Evolutionary conservation across 2,888 invertebrate species (phyloP), one percentile per base, ranked within the genome.

Genomic region (Pterostichus madidus): DNA sequence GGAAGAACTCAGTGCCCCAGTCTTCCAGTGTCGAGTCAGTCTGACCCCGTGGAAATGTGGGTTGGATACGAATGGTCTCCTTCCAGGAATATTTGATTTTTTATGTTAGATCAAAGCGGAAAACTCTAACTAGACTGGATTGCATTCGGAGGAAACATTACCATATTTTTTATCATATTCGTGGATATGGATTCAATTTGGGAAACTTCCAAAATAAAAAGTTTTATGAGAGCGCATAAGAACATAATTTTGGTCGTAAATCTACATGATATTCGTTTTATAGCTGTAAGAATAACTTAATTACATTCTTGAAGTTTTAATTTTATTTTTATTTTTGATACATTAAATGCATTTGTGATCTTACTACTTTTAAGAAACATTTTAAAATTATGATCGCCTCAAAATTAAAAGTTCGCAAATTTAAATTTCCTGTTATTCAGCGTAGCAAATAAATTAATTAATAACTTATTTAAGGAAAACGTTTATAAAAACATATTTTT

Each of bases 141-240:
- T 64, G 6, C n/a, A n/a, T 64, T 13, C 64, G 32, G 17, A 59
- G n/a, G 64, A 35, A 64, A 35, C 35, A 64, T 64, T 64, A 59
- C 32, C 59, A 59, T 59, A 59, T 35, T 32, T 13, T 35, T 64
- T 32, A 5, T n/a, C 6, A 64, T 49, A 49, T 49, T 49, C n/a
- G 11, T 49, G 49, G 64, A 35, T 32, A 64, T 35, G 64, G 13
- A 64, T 32, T 32, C 64, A 64, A 64, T 64, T 64, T 64, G 64
- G 64, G 5, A 64, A 64, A n/a, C 31, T 64, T 64, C 32, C 64
- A 64, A 31, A 35, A 64, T 39, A 64, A 64, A 24, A n/a, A 64
- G 64, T 35, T 64, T 64, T 64, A 64, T 64, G 39, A 39, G 39
- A 5, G 39, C 5, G 39, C 39, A 39, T 13, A 64, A 35, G n/a